Conservation (phyloP, 2,888 invertebrate genomes). For the Crepidodera aurea region DNA sequence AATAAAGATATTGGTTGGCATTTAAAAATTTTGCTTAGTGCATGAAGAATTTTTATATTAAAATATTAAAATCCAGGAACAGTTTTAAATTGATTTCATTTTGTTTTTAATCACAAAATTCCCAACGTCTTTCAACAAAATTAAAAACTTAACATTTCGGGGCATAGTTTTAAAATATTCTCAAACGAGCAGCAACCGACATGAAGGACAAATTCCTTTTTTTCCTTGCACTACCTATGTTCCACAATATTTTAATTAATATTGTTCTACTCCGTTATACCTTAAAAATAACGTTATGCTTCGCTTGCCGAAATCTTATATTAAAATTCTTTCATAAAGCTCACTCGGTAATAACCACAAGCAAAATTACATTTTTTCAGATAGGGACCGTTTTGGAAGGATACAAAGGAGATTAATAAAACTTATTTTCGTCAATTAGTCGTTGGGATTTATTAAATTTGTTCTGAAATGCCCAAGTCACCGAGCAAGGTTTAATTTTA, state of each 20-base stretch:
- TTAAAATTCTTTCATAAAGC: slow-evolving; percentile 41
- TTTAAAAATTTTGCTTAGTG: no score
- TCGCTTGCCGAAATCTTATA: slow-evolving; percentile 32
- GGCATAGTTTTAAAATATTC: no score
- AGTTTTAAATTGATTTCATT: no score
- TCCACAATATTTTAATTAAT: slow-evolving; percentile 39
- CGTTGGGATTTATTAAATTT: slow-evolving; percentile 13
- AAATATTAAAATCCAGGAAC: no score
- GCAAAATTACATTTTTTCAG: slow-evolving; percentile 35
- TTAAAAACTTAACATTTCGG: no score
- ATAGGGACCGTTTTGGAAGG: slow-evolving; percentile 9
- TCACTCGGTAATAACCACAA: slow-evolving; percentile 35
- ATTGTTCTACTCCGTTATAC: slow-evolving; percentile 31
- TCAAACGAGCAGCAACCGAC: no score
- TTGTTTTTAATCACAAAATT: no score
- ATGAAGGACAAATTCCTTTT: not conserved
- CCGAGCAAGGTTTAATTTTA: no score
- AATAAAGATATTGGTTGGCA: no score
- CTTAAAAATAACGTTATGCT: slow-evolving; percentile 26
- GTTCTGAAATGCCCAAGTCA: no score
- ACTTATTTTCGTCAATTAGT: slow-evolving; percentile 23
- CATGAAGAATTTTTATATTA: no score
- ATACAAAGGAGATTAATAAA: slow-evolving; percentile 12
- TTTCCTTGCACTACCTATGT: not conserved
- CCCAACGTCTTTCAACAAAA: no score